phyloP scores from a whole-genome alignment of 2,113 vertebrate genomes.

The Hydrochoerus hydrochaeris region DNA sequence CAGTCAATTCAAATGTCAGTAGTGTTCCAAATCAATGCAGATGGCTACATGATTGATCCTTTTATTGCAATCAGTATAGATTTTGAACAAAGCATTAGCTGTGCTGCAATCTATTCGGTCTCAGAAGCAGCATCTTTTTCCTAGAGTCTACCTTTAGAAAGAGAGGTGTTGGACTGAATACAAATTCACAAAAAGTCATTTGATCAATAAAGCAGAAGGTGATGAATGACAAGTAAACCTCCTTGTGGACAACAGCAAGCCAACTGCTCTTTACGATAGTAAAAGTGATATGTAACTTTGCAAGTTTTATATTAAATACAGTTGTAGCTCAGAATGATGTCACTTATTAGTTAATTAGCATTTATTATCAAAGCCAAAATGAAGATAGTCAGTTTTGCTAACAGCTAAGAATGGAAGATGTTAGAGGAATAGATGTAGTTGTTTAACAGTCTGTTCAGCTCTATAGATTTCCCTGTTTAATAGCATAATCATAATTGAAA shows the following conservation, averaged over 20 bases:
- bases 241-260: conserved; percentile 15
- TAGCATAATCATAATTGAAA: background rate
- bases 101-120: conserved; percentile 50
- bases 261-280: background rate
- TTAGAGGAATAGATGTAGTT: background rate
- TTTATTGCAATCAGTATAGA: conserved; percentile 76
- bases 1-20: background rate
- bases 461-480: background rate
- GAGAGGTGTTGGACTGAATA: conserved; percentile 69
- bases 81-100: conserved; percentile 72
- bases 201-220: conserved; percentile 73
- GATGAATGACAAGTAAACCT: conserved; percentile 62
- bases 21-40: conserved; percentile 62
- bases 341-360: background rate
- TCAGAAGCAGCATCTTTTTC: conserved; percentile 48
- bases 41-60: conserved; percentile 64
- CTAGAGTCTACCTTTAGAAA: conserved; percentile 31
- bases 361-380: background rate
- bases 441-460: background rate
- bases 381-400: background rate
- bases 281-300: background rate
- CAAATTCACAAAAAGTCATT: conserved; percentile 68
- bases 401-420: background rate
- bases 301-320: background rate
- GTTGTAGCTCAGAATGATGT: background rate